These are phyloP conservation scores for Ametastegia equiseti DNA, from an alignment of 2,888 invertebrate species.

Conservation along the genomic window DNA sequence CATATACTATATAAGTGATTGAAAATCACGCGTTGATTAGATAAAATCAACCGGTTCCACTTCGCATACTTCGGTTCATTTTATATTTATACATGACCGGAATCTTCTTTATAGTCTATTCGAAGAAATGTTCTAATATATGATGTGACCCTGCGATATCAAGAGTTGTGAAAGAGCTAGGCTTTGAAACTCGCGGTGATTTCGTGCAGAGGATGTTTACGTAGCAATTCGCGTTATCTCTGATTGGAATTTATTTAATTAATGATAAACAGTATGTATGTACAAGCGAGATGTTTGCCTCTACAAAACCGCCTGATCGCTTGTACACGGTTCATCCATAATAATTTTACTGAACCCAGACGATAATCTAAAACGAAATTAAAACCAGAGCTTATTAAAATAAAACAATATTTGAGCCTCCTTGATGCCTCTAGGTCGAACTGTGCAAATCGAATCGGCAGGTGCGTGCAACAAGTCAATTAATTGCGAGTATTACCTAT, in stretches of 20 bases:
- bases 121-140: background rate
- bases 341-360: slow-evolving; percentile 4
- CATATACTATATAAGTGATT: too few species aligned
- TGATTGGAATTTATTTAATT: background rate
- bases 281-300: slow-evolving; percentile 8
- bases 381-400: background rate
- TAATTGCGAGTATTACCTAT: background rate
- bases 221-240: slow-evolving; percentile 4
- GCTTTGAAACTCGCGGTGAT: background rate
- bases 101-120: background rate
- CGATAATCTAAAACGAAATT: background rate
- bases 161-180: background rate
- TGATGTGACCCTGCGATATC: background rate
- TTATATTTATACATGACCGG: background rate
- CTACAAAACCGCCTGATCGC: background rate
- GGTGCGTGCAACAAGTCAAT: background rate
- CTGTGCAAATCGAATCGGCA: background rate
- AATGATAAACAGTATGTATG: slow-evolving; percentile 22
- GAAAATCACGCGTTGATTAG: background rate
- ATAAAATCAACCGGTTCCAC: background rate
- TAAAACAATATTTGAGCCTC: background rate
- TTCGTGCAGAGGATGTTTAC: background rate
- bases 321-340: background rate
- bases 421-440: background rate
- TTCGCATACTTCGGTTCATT: background rate